Percentiles rank a stretch among this genome's conserved stretches.
phyloP scores from a whole-genome alignment of 2,113 vertebrate species.

The Taxidea taxus region DNA sequence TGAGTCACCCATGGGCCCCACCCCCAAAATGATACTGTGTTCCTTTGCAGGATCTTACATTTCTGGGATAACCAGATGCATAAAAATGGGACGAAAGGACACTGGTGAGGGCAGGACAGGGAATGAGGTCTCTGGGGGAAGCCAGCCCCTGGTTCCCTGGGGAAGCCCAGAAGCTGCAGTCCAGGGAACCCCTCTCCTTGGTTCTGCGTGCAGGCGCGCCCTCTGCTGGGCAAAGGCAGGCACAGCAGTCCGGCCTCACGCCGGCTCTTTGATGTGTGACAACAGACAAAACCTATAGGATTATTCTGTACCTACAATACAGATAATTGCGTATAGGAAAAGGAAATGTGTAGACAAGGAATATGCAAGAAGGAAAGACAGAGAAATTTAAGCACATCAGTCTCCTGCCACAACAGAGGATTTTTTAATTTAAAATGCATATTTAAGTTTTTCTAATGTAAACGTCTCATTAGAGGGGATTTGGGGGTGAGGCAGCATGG shows the following conservation, averaged over 20 bases:
- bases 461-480: background rate
- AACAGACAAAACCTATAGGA: accelerated
- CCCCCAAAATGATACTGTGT: background rate
- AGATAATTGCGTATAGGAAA: background rate
- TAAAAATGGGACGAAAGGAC: background rate
- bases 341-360: background rate
- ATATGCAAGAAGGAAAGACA: background rate
- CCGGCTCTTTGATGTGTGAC: background rate
- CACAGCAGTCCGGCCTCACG: accelerated
- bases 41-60: background rate
- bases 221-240: background rate
- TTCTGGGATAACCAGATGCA: background rate
- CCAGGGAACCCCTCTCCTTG: background rate
- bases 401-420: too few relatives aligned
- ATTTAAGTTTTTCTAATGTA: background rate
- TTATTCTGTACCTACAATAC: background rate
- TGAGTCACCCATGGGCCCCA: background rate
- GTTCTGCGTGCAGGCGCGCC: background rate
- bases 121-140: background rate
- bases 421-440: background rate
- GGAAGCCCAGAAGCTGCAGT: background rate
- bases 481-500: accelerated
- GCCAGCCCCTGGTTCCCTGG: background rate
- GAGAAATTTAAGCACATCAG: too few relatives aligned
- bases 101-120: accelerated